phyloP scores from a whole-genome alignment of 2,888 invertebrate genomes.

The Leptopilina syphax region DNA sequence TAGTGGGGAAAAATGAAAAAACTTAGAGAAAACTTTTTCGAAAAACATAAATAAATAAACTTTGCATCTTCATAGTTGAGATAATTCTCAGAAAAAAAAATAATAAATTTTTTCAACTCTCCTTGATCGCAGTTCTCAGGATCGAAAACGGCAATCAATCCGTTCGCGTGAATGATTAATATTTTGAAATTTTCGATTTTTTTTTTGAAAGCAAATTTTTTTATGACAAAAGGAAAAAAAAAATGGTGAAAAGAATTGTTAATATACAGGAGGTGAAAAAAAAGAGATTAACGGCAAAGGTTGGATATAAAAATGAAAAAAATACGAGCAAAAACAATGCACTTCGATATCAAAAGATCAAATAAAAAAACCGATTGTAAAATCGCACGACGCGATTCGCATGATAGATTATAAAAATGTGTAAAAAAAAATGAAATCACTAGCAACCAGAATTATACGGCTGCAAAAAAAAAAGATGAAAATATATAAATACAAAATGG shows the following conservation, averaged over 20 bases:
- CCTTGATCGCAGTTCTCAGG: constrained; percentile 36
- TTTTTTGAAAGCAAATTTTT: constrained; percentile 14
- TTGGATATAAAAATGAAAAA: neutral
- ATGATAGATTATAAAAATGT: constrained; percentile 22
- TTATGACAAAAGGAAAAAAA: too few species aligned
- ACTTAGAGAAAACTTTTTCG: constrained; percentile 15
- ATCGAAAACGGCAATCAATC: constrained; percentile 37
- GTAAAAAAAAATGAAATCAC: constrained; percentile 24
- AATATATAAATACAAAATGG: too few species aligned
- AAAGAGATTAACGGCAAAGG: constrained; percentile 15
- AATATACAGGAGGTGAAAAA: constrained; percentile 13
- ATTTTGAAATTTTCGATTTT: too few species aligned
- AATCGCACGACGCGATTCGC: constrained; percentile 46
- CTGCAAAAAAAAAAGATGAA: constrained; percentile 23
- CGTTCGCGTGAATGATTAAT: constrained; percentile 5
- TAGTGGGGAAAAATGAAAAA: constrained; percentile 44
- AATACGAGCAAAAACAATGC: constrained; percentile 25
- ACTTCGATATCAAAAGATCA: constrained; percentile 41
- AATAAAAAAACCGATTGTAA: constrained; percentile 33
- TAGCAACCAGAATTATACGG: constrained; percentile 35
- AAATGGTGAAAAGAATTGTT: too few species aligned
- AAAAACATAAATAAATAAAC: neutral
- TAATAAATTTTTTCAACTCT: constrained; percentile 8
- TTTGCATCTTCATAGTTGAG: constrained; percentile 37
- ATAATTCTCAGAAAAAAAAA: constrained; percentile 12